phyloP scores from a whole-genome alignment of 2,797 vertebrate species.

The Alosa sapidissima region DNA sequence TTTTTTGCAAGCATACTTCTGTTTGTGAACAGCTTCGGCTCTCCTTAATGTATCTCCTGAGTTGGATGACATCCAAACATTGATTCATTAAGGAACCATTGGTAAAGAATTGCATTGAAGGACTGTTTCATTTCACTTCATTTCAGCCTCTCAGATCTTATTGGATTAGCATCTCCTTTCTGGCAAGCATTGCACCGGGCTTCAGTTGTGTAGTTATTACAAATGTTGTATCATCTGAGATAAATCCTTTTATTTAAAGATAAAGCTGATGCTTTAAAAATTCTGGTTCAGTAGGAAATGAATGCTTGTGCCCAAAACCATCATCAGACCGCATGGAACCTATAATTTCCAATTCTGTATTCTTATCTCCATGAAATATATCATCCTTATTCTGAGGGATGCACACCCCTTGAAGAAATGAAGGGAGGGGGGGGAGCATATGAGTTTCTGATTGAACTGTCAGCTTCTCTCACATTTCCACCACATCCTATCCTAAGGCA shows the following conservation, averaged over 20 bases:
- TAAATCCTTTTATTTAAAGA: conserved; percentile 7
- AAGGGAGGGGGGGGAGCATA: conserved; percentile 39
- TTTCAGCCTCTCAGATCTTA: not conserved
- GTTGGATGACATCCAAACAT: not conserved
- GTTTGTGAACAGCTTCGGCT: not conserved
- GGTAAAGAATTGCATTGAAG: not conserved
- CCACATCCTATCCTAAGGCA: conserved; percentile 63
- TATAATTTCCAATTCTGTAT: not conserved
- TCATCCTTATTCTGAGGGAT: conserved; percentile 19
- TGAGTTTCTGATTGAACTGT: conserved; percentile 68
- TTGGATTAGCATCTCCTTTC: not conserved
- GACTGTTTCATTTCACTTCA: not conserved
- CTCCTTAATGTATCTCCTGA: not conserved
- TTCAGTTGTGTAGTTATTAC: not conserved
- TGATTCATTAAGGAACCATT: not conserved
- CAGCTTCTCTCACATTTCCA: conserved; percentile 60
- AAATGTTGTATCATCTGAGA: conserved; percentile 7
- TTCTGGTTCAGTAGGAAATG: not conserved
- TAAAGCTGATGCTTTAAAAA: not conserved
- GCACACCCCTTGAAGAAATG: not conserved
- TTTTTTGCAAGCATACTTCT: not conserved
- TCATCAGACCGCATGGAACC: not conserved
- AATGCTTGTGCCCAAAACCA: conserved; percentile 1
- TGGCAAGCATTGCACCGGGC: not conserved
- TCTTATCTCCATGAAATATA: conserved; percentile 19